Evolutionary conservation across 2,113 vertebrate species (phyloP).

Genomic region (Hippocampus abdominalis): DNA sequence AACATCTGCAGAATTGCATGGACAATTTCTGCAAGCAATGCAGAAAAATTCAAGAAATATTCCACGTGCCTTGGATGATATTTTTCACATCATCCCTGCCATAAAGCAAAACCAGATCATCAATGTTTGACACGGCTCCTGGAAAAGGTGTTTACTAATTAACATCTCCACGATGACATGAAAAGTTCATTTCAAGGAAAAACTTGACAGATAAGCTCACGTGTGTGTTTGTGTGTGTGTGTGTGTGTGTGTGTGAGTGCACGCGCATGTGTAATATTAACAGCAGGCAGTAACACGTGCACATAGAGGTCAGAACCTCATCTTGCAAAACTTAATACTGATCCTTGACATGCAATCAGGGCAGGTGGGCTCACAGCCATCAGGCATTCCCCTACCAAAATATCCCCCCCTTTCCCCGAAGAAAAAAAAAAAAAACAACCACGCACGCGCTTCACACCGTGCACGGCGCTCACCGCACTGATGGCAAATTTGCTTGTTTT

Average conservation of each 20-base stretch:
- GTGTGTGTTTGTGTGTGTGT: neutral
- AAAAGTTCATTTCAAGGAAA: neutral
- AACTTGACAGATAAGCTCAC: neutral
- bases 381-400: neutral
- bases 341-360: neutral
- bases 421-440: neutral
- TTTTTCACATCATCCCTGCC: no score
- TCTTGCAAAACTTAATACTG: neutral
- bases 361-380: neutral
- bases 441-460: no score
- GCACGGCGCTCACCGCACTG: no score
- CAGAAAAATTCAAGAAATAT: no score
- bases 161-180: neutral
- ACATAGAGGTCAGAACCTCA: neutral
- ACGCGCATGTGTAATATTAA: neutral
- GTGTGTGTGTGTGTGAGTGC: no score
- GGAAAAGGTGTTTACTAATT: neutral
- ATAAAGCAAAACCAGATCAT: no score
- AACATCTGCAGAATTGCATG: no score
- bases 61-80: no score
- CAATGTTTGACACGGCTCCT: neutral
- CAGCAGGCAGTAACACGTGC: neutral
- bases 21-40: no score
- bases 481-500: no score
- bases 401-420: neutral